Percentiles rank a stretch among this genome's conserved stretches.
Conservation (phyloP, 2,888 invertebrate genomes). For the Hydriomena furcata region DNA sequence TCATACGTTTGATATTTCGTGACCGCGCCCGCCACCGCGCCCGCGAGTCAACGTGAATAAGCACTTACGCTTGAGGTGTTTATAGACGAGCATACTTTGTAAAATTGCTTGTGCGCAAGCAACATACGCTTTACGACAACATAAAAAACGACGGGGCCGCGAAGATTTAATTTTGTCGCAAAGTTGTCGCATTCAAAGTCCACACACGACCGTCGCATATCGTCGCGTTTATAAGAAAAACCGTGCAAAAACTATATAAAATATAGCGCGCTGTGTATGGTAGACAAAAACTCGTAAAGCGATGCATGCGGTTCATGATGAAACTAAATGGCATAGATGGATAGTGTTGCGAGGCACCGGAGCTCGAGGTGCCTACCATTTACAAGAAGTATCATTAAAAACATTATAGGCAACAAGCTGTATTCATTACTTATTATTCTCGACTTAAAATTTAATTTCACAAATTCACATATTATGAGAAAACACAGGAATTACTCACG, state of each 20-base stretch:
- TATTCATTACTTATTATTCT: too few species aligned
- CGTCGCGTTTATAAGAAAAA: conserved; percentile 22
- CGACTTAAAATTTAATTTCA: too few species aligned
- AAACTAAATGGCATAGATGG: background rate
- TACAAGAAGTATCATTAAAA: too few species aligned
- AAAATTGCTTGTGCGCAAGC: conserved; percentile 7
- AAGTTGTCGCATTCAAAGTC: conserved; percentile 25
- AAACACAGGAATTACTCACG: too few species aligned
- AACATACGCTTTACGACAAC: conserved; percentile 17
- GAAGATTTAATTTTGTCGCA: conserved; percentile 25
- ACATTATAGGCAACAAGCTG: too few species aligned
- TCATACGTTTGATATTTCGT: too few species aligned
- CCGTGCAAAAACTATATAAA: conserved; percentile 17
- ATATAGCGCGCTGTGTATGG: conserved; percentile 2
- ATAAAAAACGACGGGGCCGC: conserved; percentile 19
- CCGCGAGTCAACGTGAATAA: too few species aligned
- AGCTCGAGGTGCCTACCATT: too few species aligned
- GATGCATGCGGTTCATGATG: background rate
- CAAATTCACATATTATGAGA: too few species aligned
- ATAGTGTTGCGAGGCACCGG: too few species aligned
- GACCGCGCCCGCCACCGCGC: too few species aligned
- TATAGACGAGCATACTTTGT: background rate
- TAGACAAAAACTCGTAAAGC: conserved; percentile 8
- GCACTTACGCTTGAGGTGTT: too few species aligned
- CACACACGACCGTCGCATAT: conserved; percentile 21